Percentiles rank a stretch among this genome's conserved stretches.
Evolutionary conservation across 2,888 invertebrate species (phyloP).

Genomic region (Sinentomon sp.): DNA sequence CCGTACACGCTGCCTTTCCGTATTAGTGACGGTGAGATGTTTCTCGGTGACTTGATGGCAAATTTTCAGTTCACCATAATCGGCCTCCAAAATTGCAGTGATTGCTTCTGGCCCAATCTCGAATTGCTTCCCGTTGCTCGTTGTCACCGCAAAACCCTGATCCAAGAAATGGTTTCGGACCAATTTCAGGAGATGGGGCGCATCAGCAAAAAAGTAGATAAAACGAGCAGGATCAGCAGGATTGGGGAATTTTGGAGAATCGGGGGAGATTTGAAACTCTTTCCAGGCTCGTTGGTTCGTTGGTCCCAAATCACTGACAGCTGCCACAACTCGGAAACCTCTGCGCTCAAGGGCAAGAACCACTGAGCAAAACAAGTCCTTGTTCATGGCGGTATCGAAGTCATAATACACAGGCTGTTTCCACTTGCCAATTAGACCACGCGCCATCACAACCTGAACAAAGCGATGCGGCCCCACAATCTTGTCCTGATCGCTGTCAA

Average conservation of each 20-base stretch:
- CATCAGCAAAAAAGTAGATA: constrained; percentile 10
- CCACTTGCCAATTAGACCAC: constrained; percentile 6
- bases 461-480: constrained; percentile 9
- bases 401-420: constrained; percentile 6
- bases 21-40: constrained; percentile 2
- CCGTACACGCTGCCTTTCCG: constrained; percentile 6
- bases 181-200: constrained; percentile 10
- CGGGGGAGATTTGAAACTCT: not conserved
- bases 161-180: constrained; percentile 8
- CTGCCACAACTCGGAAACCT: constrained; percentile 3
- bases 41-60: constrained; percentile 2
- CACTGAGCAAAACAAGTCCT: not conserved
- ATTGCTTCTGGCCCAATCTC: no score
- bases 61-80: constrained; percentile 5
- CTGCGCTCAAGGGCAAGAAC: constrained; percentile 2
- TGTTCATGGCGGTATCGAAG: constrained; percentile 6
- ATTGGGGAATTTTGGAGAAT: constrained; percentile 2
- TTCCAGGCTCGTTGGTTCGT: constrained; percentile 6
- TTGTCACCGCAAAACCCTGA: constrained; percentile 6
- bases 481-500: constrained; percentile 4
- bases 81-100: not conserved
- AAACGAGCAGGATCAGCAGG: not conserved
- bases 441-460: constrained; percentile 8
- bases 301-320: constrained; percentile 5
- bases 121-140: constrained; percentile 3